Conservation (phyloP, 2,113 vertebrate genomes). For the Heterochromis multidens region DNA sequence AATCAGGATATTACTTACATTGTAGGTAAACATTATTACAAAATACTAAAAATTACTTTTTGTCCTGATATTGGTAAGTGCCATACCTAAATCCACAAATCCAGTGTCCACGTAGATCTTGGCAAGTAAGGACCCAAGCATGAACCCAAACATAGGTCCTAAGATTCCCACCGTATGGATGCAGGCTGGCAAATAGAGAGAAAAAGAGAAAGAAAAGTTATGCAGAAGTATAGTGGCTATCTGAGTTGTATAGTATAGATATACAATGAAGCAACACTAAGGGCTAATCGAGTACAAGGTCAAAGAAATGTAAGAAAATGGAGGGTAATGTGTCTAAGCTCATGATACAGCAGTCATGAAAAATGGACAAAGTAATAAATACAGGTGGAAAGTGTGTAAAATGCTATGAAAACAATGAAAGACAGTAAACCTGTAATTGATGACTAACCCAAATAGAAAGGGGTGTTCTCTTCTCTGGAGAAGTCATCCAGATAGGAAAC, state of each 20-base stretch:
- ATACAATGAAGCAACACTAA: background rate
- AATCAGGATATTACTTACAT: background rate
- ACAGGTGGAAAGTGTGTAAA: background rate
- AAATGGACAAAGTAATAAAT: background rate
- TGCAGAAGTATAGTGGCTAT: background rate
- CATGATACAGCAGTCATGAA: background rate
- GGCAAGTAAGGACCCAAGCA: conserved; percentile 89
- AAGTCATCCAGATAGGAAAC: conserved; percentile 94
- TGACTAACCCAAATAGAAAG: conserved; percentile 88
- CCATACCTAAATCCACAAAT: conserved; percentile 87
- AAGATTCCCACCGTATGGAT: conserved; percentile 89
- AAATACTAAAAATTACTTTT: background rate
- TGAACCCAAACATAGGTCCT: conserved; percentile 92
- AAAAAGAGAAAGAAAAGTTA: background rate
- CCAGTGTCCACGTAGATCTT: conserved; percentile 93
- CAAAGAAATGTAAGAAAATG: background rate
- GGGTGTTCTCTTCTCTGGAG: conserved; percentile 83
- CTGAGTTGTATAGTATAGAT: background rate
- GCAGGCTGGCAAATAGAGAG: conserved; percentile 74
- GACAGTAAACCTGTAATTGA: background rate
- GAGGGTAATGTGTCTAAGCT: background rate
- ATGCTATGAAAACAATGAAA: background rate
- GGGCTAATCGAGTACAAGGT: background rate
- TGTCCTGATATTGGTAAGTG: background rate
- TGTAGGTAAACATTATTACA: background rate